Conservation (phyloP, 2,113 vertebrate genomes). For the Pedionomus torquatus region DNA sequence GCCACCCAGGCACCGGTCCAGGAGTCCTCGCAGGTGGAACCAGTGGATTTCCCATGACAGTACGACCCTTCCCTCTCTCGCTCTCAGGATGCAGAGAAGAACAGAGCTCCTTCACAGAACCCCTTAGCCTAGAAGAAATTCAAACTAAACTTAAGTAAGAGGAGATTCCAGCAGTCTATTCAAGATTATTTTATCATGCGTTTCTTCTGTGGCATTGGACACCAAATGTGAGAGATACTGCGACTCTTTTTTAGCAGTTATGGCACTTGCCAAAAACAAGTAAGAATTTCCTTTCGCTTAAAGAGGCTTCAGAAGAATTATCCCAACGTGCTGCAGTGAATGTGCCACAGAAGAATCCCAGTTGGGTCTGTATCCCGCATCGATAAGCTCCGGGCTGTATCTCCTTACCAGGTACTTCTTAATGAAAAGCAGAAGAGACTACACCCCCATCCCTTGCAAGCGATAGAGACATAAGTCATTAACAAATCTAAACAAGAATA, state of each 20-base stretch:
- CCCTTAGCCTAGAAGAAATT: neutral
- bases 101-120: neutral
- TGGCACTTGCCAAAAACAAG: neutral
- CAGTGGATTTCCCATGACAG: neutral
- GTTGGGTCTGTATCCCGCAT: neutral
- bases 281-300: neutral
- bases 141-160: neutral
- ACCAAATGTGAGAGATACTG: fast-evolving
- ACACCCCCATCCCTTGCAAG: neutral
- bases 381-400: neutral
- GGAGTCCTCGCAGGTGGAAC: neutral
- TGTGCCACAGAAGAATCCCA: neutral
- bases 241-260: neutral
- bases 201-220: neutral
- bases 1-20: neutral
- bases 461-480: neutral
- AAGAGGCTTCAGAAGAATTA: neutral
- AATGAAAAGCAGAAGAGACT: neutral
- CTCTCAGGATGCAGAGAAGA: neutral
- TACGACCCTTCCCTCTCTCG: fast-evolving
- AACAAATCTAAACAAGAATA: neutral
- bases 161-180: neutral
- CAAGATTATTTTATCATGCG: neutral
- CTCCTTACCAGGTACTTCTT: neutral
- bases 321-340: neutral